Conservation (phyloP, 2,888 invertebrate genomes). For the Odontothrips loti region DNA sequence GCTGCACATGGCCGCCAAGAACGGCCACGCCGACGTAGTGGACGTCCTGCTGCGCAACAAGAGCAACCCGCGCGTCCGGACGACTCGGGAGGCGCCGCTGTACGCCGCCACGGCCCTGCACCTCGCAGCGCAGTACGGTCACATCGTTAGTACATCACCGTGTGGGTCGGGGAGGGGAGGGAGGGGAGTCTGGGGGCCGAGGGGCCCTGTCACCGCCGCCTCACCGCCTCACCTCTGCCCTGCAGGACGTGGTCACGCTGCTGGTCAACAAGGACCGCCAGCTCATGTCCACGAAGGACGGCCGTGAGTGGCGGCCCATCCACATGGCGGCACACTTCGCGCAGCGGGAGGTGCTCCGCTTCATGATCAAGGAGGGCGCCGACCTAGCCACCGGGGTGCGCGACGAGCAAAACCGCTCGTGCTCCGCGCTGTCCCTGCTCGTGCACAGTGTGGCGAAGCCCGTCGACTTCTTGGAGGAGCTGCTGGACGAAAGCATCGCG, state of each 20-base stretch:
- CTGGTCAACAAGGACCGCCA: not conserved
- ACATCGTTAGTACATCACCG: conserved; percentile 35
- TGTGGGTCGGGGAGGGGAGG: not conserved
- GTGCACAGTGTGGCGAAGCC: conserved; percentile 53
- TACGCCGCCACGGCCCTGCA: conserved; percentile 48
- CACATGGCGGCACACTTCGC: conserved; percentile 19
- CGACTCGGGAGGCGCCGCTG: conserved; percentile 23
- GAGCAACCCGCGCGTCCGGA: conserved; percentile 43
- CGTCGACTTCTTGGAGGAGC: conserved; percentile 51
- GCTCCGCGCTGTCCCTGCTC: conserved; percentile 43
- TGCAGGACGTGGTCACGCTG: conserved; percentile 5
- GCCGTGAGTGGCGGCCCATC: conserved; percentile 18
- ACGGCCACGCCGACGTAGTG: conserved; percentile 52
- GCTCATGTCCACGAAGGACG: conserved; percentile 12
- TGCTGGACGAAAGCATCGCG: conserved; percentile 52
- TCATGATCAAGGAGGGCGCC: conserved; percentile 19
- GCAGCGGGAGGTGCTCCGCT: conserved; percentile 14
- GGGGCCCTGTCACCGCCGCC: not conserved
- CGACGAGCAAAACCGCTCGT: conserved; percentile 28
- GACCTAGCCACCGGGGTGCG: conserved; percentile 15
- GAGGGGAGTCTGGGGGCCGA: not conserved
- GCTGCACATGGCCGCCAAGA: conserved; percentile 55
- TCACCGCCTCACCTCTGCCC: not conserved
- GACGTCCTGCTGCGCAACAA: conserved; percentile 49
- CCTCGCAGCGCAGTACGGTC: conserved; percentile 50